These are phyloP conservation scores for Trochalopteron elliotii DNA, from an alignment of 2,113 vertebrate genomes.

Conservation along the genomic window DNA sequence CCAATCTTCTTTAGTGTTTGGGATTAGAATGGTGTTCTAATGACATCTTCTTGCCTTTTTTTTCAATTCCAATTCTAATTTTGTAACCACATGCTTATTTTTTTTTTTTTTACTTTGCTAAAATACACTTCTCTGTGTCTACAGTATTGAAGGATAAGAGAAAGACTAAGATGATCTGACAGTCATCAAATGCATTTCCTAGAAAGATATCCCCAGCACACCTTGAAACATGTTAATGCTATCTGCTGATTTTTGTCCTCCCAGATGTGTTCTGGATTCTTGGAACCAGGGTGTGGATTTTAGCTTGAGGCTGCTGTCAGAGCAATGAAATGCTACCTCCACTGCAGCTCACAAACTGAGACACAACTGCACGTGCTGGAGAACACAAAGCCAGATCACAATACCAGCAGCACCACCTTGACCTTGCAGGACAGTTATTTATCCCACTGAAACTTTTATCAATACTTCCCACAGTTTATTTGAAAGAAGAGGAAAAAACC, in stretches of 20 bases:
- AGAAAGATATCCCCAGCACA: background rate
- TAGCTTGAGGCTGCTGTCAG: background rate
- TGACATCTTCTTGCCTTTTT: background rate
- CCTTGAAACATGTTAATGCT: background rate
- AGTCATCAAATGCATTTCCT: background rate
- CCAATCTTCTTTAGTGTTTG: background rate
- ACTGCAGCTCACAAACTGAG: background rate
- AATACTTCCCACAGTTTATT: background rate
- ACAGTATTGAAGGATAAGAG: background rate
- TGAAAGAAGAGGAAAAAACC: background rate
- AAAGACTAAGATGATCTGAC: accelerated
- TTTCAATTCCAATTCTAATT: background rate
- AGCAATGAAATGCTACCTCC: background rate
- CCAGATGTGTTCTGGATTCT: background rate
- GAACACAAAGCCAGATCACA: background rate
- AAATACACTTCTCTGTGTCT: background rate
- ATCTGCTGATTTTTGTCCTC: background rate
- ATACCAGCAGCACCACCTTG: background rate
- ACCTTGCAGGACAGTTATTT: background rate
- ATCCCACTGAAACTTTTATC: background rate
- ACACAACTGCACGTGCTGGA: background rate
- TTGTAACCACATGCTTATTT: background rate
- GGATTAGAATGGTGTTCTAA: background rate
- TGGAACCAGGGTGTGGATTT: background rate
- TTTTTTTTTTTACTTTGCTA: background rate